Conservation (phyloP, 1,140 invertebrate species). For the Pantala flavescens region DNA sequence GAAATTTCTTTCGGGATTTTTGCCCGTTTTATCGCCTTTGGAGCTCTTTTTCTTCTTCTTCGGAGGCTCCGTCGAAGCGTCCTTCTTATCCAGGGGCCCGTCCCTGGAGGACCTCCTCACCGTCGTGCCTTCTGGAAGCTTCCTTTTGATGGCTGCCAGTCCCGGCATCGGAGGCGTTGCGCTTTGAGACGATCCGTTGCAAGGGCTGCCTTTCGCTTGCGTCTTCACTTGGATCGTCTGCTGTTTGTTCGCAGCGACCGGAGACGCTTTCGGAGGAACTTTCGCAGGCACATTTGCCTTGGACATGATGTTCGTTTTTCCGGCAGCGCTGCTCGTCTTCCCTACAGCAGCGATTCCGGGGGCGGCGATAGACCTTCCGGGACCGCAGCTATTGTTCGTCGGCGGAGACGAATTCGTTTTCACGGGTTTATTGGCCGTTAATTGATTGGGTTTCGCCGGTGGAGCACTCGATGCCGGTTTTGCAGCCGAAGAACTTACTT, state of each 20-base stretch:
- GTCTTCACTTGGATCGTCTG: not conserved
- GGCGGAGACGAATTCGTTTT: too few relatives aligned
- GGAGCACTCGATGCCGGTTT: too few relatives aligned
- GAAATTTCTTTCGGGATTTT: not conserved
- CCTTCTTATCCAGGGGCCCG: not conserved
- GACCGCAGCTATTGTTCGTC: too few relatives aligned
- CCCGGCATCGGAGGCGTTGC: not conserved
- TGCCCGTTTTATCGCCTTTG: not conserved
- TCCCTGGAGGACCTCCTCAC: not conserved
- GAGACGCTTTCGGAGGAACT: not conserved
- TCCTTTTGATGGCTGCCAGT: not conserved
- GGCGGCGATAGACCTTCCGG: too few relatives aligned
- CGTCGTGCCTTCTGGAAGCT: not conserved
- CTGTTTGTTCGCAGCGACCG: not conserved
- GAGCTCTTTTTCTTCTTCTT: constrained; percentile 8
- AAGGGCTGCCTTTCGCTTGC: too few relatives aligned
- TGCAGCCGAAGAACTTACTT: too few relatives aligned
- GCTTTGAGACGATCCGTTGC: not conserved
- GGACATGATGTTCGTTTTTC: too few relatives aligned
- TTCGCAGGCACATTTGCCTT: not conserved
- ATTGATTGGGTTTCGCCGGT: too few relatives aligned
- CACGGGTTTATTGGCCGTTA: too few relatives aligned
- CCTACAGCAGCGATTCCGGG: too few relatives aligned
- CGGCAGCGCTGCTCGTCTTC: too few relatives aligned
- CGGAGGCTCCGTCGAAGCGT: not conserved